Percentiles rank a stretch among this genome's conserved stretches.
Conservation (phyloP, 2,888 invertebrate species). For the Melitaea athalia region DNA sequence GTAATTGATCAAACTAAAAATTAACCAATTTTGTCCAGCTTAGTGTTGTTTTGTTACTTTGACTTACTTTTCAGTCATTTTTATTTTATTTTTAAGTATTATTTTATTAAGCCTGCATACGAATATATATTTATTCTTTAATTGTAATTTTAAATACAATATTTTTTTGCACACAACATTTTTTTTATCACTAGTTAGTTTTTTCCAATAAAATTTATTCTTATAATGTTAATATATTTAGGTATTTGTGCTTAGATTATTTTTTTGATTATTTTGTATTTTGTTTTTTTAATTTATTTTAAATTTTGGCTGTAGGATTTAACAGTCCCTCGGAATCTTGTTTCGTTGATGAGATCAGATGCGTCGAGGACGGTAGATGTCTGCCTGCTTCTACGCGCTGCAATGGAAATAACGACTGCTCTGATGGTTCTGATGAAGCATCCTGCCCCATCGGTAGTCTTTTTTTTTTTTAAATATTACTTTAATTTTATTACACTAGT, state of each 20-base stretch:
- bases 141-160: no score
- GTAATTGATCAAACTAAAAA: no score
- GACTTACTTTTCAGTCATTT: no score
- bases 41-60: no score
- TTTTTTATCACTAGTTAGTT: no score
- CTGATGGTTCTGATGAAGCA: conserved; percentile 70
- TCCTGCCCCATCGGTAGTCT: conserved; percentile 48
- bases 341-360: conserved; percentile 60
- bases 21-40: no score
- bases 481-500: background rate
- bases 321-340: conserved; percentile 52
- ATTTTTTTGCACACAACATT: no score
- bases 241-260: background rate
- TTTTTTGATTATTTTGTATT: no score
- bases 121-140: no score
- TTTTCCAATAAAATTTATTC: no score
- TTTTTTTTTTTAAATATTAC: conserved; percentile 1
- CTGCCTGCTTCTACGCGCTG: conserved; percentile 66
- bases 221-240: background rate
- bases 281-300: background rate
- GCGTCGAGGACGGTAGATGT: conserved; percentile 80
- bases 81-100: no score
- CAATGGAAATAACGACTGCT: conserved; percentile 70
- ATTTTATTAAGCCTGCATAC: no score
- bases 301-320: conserved; percentile 34